Evolutionary conservation across 2,888 invertebrate species (phyloP).

Genomic region (Stegophylla sp.): DNA sequence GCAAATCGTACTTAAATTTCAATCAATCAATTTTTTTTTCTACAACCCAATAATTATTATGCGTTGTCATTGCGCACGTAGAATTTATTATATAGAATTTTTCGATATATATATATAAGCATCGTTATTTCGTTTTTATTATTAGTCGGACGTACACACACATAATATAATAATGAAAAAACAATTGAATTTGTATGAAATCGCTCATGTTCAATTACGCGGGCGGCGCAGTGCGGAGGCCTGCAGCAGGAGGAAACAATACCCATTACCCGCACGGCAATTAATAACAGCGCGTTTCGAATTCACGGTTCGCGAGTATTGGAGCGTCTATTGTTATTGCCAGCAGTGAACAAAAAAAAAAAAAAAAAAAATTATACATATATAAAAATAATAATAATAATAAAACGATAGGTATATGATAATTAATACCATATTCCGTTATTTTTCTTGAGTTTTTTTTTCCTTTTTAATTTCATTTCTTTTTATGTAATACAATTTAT

Average conservation of each 20-base stretch:
- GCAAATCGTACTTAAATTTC: too few relatives aligned
- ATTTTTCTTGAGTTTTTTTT: background rate
- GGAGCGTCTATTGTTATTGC: conserved; percentile 39
- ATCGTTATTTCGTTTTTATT: conserved; percentile 8
- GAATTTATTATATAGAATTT: too few relatives aligned
- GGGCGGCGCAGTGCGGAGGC: conserved; percentile 7
- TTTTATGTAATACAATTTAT: background rate
- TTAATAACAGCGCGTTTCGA: conserved; percentile 52
- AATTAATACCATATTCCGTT: conserved; percentile 18
- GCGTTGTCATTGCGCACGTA: too few relatives aligned
- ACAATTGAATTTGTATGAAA: conserved; percentile 48
- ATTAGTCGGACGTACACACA: background rate
- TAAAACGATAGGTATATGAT: background rate
- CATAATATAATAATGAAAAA: conserved; percentile 12
- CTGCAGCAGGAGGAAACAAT: conserved; percentile 42
- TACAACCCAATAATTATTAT: too few relatives aligned
- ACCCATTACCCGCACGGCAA: conserved; percentile 57
- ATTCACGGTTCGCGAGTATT: conserved; percentile 53
- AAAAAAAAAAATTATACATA: too few relatives aligned
- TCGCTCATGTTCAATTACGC: conserved; percentile 39
- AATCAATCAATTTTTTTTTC: too few relatives aligned
- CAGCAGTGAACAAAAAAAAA: background rate
- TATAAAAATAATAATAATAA: conserved; percentile 9
- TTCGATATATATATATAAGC: background rate
- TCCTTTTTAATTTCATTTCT: background rate